Base-by-base conservation (phyloP, 1,140 invertebrate species). In the Saccostrea cuccullata region DNA sequence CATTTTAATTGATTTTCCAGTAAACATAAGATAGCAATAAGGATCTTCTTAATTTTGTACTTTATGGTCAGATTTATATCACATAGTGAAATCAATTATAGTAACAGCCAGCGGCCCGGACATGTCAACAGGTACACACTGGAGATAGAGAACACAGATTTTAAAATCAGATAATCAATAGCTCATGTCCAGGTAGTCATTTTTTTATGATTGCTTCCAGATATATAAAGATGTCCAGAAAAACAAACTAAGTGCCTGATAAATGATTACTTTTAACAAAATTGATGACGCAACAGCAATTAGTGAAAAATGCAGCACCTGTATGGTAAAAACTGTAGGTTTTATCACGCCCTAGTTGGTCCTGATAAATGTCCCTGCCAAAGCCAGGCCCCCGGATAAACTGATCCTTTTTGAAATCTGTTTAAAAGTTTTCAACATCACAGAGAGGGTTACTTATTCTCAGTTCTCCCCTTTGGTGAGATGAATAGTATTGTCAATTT, bases 301-400 rank as follows among this genome's bases (percentile, higher is more conserved):
- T 77, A 77, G 70, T 77, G 70, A 77, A 77, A 77, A 77, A 26
- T 36, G 70, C 26, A 77, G 23, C 70, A 77, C 70, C 70, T 77
- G 70, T 36, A 15, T 77, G 70, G 23, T 30, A 30, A 36, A 30
- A 13, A 11, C 30, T 26, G 70, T 36, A 26, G 13, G 9, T 26
- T 77, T 77, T 77, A 77, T 77, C 70, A 36, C 70, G 70, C 70
- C 70, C 70, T 77, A 30, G 30, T 77, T 36, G 70, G 23, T 26
- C 23, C 70, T 30, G 70, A 77, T 30, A 77, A 77, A 77, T 77
- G 70, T 30, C 23, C 70, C 23, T 77, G 70, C 70, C 70, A 77
- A 77, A 77, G 26, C 26, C 15, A 30, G 70, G 13, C 70, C 70
- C 70, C 26, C 70, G 70, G 30, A 26, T 30, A 23, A 26, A 12